Conservation (phyloP, 2,113 vertebrate species). For the Indicator indicator region DNA sequence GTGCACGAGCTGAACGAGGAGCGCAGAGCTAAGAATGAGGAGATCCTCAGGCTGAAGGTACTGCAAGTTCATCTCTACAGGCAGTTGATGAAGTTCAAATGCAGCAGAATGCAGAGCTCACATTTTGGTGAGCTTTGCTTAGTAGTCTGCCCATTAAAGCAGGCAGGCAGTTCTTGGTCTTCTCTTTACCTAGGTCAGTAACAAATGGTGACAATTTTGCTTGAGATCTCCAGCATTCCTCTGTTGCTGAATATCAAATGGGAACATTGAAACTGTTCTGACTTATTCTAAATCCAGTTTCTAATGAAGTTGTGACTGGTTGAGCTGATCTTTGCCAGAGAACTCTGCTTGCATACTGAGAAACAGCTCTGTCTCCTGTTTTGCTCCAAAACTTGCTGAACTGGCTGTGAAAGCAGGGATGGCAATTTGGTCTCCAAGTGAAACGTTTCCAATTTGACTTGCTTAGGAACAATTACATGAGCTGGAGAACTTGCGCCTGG, state of each 20-base stretch:
- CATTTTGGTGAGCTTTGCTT: neutral
- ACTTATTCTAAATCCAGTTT: neutral
- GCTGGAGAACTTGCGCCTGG: slow-evolving; percentile 82
- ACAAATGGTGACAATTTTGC: neutral
- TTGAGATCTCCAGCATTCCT: neutral
- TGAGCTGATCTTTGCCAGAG: neutral
- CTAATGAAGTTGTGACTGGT: neutral
- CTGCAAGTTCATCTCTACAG: neutral
- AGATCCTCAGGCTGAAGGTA: slow-evolving; percentile 92
- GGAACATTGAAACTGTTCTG: neutral
- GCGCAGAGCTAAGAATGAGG: slow-evolving; percentile 87
- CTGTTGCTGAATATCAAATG: neutral
- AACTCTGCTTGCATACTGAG: neutral
- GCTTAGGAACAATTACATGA: slow-evolving; percentile 85
- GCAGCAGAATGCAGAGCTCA: neutral
- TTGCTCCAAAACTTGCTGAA: neutral
- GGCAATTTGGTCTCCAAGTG: neutral
- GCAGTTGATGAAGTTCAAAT: neutral
- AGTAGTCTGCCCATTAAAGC: neutral
- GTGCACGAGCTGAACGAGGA: slow-evolving; percentile 88
- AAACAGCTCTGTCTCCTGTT: neutral
- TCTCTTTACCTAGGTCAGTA: neutral
- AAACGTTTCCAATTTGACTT: neutral
- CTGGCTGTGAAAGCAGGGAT: neutral
- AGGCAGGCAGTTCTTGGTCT: neutral